These are phyloP conservation scores for Tetramorium alpestre DNA, from an alignment of 1,140 invertebrate species.

Conservation along the genomic window DNA sequence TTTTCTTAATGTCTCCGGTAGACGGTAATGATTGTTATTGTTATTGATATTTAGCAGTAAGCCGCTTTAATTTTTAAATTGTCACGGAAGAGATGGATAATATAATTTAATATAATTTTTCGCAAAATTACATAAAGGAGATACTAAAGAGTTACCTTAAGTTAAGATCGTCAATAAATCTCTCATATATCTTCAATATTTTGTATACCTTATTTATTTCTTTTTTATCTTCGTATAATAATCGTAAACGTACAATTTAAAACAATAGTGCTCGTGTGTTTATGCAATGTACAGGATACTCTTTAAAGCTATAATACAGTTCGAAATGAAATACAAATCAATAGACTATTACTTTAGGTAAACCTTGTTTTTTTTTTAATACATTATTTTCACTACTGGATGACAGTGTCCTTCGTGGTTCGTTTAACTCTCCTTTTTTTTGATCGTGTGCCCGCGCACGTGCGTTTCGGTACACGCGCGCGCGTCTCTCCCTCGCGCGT, in stretches of 20 bases:
- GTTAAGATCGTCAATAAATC: constrained; percentile 81
- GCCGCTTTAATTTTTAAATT: constrained; percentile 56
- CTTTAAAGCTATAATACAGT: constrained; percentile 85
- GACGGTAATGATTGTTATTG: constrained; percentile 50
- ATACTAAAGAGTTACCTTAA: constrained; percentile 76
- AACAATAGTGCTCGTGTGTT: constrained; percentile 84
- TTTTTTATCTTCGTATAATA: constrained; percentile 84
- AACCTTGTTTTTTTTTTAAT: constrained; percentile 79
- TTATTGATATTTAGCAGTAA: constrained; percentile 64
- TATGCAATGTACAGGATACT: constrained; percentile 86
- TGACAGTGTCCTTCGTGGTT: constrained; percentile 78
- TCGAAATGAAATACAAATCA: constrained; percentile 85
- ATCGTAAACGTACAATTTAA: constrained; percentile 84
- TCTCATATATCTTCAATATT: constrained; percentile 83
- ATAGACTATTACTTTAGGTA: constrained; percentile 84
- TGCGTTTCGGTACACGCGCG: constrained; percentile 35
- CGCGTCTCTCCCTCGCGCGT: constrained; percentile 20
- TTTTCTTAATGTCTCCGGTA: constrained; percentile 57
- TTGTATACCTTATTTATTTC: constrained; percentile 84
- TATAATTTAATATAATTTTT: constrained; percentile 40
- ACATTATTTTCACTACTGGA: constrained; percentile 85
- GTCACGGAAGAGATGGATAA: constrained; percentile 74
- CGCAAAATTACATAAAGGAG: constrained; percentile 70
- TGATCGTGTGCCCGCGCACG: constrained; percentile 74
- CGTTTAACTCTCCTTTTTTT: constrained; percentile 70